Conservation (phyloP, 2,888 invertebrate species). For the Eulithis testata region DNA sequence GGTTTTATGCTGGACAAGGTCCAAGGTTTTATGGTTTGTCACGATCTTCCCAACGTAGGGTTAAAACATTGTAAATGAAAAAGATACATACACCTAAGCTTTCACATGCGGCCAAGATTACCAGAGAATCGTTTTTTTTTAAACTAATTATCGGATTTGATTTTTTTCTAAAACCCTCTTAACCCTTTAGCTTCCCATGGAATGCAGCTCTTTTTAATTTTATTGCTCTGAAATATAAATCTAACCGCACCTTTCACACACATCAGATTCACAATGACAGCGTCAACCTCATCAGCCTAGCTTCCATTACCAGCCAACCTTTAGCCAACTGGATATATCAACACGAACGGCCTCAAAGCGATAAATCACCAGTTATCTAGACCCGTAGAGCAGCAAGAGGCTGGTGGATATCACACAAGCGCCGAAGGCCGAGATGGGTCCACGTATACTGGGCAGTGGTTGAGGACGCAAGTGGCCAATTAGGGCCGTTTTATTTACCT, state of each 20-base stretch:
- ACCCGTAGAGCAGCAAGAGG: conserved; percentile 29
- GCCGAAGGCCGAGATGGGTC: conserved; percentile 34
- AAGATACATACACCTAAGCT: too few species aligned
- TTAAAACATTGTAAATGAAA: too few species aligned
- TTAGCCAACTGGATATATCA: conserved; percentile 41
- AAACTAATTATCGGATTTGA: too few species aligned
- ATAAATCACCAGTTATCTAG: conserved; percentile 33
- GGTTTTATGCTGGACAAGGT: too few species aligned
- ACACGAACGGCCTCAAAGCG: conserved; percentile 42
- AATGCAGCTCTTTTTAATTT: too few species aligned
- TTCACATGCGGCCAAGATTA: too few species aligned
- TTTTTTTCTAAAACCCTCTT: too few species aligned
- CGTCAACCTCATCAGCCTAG: conserved; percentile 36
- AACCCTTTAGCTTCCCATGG: too few species aligned
- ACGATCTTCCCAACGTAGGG: too few species aligned
- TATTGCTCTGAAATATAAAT: background rate
- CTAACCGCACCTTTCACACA: conserved; percentile 17
- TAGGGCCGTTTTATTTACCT: conserved; percentile 44
- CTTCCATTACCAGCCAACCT: conserved; percentile 33
- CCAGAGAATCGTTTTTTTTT: too few species aligned
- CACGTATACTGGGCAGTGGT: conserved; percentile 25
- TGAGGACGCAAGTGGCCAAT: conserved; percentile 44
- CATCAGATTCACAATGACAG: conserved; percentile 33
- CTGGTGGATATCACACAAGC: conserved; percentile 3
- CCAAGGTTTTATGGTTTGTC: too few species aligned